Evolutionary conservation across 2,797 vertebrate species (phyloP), one percentile per base, ranked within the genome.

Genomic region (Brachyrhaphis roseni): DNA sequence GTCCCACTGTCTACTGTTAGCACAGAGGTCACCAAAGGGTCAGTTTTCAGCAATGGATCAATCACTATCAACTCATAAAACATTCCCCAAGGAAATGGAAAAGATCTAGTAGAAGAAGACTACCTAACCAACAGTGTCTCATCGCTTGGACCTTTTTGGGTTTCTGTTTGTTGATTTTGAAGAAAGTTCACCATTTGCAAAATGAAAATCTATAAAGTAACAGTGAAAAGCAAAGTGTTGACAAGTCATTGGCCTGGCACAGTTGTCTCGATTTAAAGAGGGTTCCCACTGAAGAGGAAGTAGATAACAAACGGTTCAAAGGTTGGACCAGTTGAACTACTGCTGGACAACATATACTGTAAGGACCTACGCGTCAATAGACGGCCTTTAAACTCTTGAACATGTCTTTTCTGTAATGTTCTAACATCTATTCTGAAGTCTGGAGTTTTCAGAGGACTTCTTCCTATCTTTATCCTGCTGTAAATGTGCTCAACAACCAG

Each of bases 1-100:
- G 96, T 97, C n/a, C 96, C 97, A 0, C 94, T 97, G 66, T 97
- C 97, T 78, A 96, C 96, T 0, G 94, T 97, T 80, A 97, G 96
- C 92, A 97, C 96, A 0, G 97, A 97, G 84, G 90, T 96, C 80
- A 97, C 96, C 73, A 97, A 97, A 84, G 96, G 95, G 41, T 96
- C 96, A 0, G 90, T 96, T 73, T 77, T 96, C 51, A 96, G 95
- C 88, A 96, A 95, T n/a, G 95, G 94, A 18, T 95, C 94, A 2
- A 84, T 91, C 85, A 93, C 80, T 81, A 75, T 88, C 82, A 93
- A 94, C 6, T 83, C 90, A 28, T 96, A 94, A 85, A 78, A 7
- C 18, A 8, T 75, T 78, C 1, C 82, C 74, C 79, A 57, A 81
- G n/a, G 39, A 28, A 83, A 79, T 72, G 75, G 75, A 82, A 78